Base-by-base conservation (phyloP, 2,888 invertebrate genomes). In the Bombylius major region DNA sequence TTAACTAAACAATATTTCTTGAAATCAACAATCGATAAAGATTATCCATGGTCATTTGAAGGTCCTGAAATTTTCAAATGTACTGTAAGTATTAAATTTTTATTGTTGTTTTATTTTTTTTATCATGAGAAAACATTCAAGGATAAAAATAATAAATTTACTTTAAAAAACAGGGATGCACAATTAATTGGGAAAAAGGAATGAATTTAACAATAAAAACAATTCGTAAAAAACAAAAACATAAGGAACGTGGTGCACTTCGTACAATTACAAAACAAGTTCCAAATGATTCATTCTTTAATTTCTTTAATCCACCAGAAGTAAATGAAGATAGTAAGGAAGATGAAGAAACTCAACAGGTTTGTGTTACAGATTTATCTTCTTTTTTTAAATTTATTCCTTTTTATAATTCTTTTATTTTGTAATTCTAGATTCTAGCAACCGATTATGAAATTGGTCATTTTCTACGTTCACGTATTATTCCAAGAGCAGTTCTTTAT, bases 361-460 rank as follows among this genome's bases (percentile, higher is more conserved):
- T 71, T 36, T 8, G 36, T 36, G 4, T 8, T 36, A 4, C 4
- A 36, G 1, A 36, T 36, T 39, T 5, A 4, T 55, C 3, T 14
- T 34, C 7, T 39, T 50, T 50, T 39, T 50, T 42, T 54, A 34
- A 51, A 11, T 14, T 50, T 44, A 12, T 13, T 50, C 36, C 46
- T 32, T 34, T 12, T 42, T 45, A 36, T 14, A 4, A 31, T 23
- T 44, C 11, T 13, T 44, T 9, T 44, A 4, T 44, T 44, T 13
- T 44, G 36, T 8, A n/a, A n/a, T 46, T 6, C 9, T 23, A 70
- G 64, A 78, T 95, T 63, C 77, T 98, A 62, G 90, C 92, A 11
- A 87, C 89, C 55, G 99, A 99, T 77, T 99, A 95, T 76, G 98
- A 99, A 79, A 90, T 99, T 72, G 99, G 99, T 5, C 98, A 99